These are phyloP conservation scores for Ciconia maguari DNA, from an alignment of 2,113 vertebrate genomes.

Conservation along the genomic window DNA sequence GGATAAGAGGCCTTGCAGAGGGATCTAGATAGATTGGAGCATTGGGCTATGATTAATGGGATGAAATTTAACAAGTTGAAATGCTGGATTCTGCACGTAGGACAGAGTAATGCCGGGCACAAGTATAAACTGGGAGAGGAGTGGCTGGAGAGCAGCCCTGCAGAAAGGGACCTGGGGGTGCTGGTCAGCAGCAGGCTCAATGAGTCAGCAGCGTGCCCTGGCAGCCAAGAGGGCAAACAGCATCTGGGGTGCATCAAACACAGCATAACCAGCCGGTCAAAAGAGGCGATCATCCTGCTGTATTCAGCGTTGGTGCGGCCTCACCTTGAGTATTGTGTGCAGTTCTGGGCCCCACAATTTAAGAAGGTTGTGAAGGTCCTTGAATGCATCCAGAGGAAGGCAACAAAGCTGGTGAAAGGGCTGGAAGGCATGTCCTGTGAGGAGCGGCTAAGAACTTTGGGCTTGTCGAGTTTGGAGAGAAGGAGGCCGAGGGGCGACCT, in stretches of 20 bases:
- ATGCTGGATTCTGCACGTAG: neutral
- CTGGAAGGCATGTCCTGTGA: accelerated
- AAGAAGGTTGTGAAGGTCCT: neutral
- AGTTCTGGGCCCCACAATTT: neutral
- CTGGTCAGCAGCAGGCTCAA: too few species aligned
- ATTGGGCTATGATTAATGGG: neutral
- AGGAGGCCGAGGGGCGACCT: neutral
- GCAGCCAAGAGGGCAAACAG: too few species aligned
- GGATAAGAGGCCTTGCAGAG: neutral
- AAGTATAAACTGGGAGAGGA: neutral
- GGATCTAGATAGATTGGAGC: neutral
- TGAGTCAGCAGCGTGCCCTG: too few species aligned
- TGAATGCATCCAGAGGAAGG: accelerated
- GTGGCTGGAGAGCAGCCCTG: too few species aligned
- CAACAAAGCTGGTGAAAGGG: neutral
- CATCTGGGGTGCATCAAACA: too few species aligned
- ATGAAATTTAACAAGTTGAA: neutral
- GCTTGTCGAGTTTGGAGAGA: neutral
- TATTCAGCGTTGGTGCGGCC: too few species aligned
- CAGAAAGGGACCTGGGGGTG: too few species aligned
- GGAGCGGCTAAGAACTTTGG: accelerated
- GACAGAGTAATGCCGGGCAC: neutral
- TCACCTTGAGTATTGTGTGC: too few species aligned
- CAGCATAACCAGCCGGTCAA: too few species aligned
- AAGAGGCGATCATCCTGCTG: too few species aligned